Percentiles rank a stretch among this genome's conserved stretches.
phyloP scores from a whole-genome alignment of 2,888 invertebrate genomes.

The Tillus elongatus region DNA sequence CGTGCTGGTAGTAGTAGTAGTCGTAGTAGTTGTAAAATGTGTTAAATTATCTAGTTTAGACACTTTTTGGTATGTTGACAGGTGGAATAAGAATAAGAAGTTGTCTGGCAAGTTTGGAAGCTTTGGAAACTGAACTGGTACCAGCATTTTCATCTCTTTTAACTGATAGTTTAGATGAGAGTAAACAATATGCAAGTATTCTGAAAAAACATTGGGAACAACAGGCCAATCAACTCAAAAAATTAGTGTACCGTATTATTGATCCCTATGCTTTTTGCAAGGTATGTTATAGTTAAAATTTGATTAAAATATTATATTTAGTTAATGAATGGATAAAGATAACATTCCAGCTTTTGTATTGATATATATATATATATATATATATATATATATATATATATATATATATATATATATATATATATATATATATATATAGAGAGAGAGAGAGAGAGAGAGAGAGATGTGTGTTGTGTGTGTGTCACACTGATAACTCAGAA shows the following conservation, averaged over 20 bases:
- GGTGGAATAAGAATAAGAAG: conserved; percentile 54
- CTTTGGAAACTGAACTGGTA: conserved; percentile 57
- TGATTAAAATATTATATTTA: too few relatives aligned
- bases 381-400: conserved; percentile 4
- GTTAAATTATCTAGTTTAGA: too few relatives aligned
- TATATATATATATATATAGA: too few relatives aligned
- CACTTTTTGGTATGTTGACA: conserved; percentile 38
- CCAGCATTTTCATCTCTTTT: conserved; percentile 48
- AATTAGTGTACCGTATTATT: conserved; percentile 55
- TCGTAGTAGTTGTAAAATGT: too few relatives aligned
- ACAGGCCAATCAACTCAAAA: conserved; percentile 50
- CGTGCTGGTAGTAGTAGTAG: too few relatives aligned
- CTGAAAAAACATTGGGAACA: conserved; percentile 51
- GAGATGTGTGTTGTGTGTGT: too few relatives aligned
- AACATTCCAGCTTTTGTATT: conserved; percentile 1
- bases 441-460: too few relatives aligned
- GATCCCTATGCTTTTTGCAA: conserved; percentile 61
- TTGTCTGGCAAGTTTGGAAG: conserved; percentile 58
- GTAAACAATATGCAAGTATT: conserved; percentile 44
- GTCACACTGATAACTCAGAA: too few relatives aligned
- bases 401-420: conserved; percentile 3
- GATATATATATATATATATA: too few relatives aligned
- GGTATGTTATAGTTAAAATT: conserved; percentile 44
- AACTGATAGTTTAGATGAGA: conserved; percentile 44
- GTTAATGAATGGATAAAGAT: neutral